A percentile compares a stretch with the other conserved stretches of the same genome.
Evolutionary conservation across 2,888 invertebrate species (phyloP).

Genomic region (Trichopria drosophilae): DNA sequence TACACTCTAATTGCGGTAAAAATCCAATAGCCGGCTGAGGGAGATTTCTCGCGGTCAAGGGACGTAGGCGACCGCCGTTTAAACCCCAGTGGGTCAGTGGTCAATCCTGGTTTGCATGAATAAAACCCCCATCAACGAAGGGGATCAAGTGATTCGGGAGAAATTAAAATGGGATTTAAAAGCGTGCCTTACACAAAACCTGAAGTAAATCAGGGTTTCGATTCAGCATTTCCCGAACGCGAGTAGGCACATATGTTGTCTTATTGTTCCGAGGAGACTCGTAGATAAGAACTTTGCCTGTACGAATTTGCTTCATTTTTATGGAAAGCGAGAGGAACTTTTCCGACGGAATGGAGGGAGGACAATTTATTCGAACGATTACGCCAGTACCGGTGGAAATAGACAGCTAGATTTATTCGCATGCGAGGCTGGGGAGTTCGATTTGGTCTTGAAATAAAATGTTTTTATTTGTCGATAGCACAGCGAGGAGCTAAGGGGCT

Average conservation of each 20-base stretch:
- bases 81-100: constrained; percentile 49
- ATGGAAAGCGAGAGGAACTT: background rate
- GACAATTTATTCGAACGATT: constrained; percentile 24
- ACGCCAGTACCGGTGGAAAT: constrained; percentile 25
- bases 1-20: no score
- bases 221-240: constrained; percentile 1
- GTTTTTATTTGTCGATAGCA: constrained; percentile 48
- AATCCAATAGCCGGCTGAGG: no score
- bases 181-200: constrained; percentile 20
- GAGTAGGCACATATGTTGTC: no score
- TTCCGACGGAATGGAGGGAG: background rate
- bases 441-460: constrained; percentile 45
- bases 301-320: no score
- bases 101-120: constrained; percentile 44
- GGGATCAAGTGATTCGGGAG: constrained; percentile 46
- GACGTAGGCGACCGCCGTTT: no score
- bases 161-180: constrained; percentile 43
- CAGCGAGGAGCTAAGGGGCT: no score
- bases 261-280: no score
- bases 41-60: no score
- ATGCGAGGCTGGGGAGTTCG: constrained; percentile 33
- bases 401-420: constrained; percentile 33
- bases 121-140: constrained; percentile 41
- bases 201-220: no score
- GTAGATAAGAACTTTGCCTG: no score